phyloP scores from a whole-genome alignment of 2,113 vertebrate genomes.

The Spilogale gracilis region DNA sequence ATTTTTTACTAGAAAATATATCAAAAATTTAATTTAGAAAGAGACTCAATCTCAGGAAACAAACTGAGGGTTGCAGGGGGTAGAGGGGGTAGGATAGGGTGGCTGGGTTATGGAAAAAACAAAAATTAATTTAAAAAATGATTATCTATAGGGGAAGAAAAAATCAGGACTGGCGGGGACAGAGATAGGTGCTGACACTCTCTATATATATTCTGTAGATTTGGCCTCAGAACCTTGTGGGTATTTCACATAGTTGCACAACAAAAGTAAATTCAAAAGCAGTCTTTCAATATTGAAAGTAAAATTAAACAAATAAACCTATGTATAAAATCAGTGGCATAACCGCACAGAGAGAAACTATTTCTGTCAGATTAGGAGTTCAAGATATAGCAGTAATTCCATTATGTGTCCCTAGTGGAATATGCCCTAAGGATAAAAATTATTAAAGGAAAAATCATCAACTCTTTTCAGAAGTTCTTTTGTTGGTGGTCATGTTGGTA shows the following conservation, averaged over 20 bases:
- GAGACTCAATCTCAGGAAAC: too few relatives aligned
- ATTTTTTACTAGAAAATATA: not conserved
- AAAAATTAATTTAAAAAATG: slow-evolving; percentile 3
- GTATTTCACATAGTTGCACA: not conserved
- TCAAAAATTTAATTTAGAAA: not conserved
- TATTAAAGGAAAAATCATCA: not conserved
- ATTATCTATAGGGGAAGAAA: not conserved
- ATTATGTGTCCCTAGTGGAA: not conserved
- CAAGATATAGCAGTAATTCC: not conserved
- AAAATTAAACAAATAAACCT: not conserved
- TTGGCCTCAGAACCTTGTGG: not conserved
- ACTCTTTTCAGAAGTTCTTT: not conserved
- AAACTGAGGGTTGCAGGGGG: too few relatives aligned
- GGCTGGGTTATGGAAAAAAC: too few relatives aligned
- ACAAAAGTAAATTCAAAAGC: not conserved
- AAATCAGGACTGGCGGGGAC: not conserved
- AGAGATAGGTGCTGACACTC: not conserved
- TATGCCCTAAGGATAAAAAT: not conserved
- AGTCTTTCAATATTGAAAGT: not conserved
- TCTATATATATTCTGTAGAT: not conserved
- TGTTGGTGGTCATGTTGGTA: not conserved
- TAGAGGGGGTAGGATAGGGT: too few relatives aligned
- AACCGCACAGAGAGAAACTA: not conserved
- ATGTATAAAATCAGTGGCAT: not conserved
- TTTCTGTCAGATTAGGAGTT: not conserved